Percentiles rank a stretch among this genome's conserved stretches.
These are phyloP conservation scores for Eutolmus rufibarbis DNA, from an alignment of 2,888 invertebrate genomes.

Conservation along the genomic window DNA sequence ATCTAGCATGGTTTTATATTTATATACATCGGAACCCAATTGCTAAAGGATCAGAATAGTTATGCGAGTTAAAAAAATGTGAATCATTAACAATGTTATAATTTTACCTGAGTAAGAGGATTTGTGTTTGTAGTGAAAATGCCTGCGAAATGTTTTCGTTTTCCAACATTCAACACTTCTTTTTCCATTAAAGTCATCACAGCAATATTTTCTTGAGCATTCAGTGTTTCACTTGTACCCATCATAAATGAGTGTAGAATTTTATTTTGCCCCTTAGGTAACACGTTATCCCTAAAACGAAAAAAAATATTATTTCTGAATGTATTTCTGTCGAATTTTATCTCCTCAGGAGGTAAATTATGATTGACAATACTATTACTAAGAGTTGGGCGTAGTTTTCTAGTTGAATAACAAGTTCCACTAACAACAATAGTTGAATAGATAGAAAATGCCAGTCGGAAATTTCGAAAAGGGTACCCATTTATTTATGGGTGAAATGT, in stretches of 20 bases:
- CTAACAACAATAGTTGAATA: too few species aligned
- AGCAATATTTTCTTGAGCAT: slow-evolving; percentile 77
- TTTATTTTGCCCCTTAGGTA: slow-evolving; percentile 72
- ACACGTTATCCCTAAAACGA: slow-evolving; percentile 64
- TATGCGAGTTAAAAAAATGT: neutral
- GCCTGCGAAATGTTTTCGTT: slow-evolving; percentile 71
- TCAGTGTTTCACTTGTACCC: slow-evolving; percentile 75
- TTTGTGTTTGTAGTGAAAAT: slow-evolving; percentile 89
- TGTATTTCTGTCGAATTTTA: neutral
- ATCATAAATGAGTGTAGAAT: slow-evolving; percentile 88
- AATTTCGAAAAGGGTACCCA: too few species aligned
- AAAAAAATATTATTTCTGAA: neutral
- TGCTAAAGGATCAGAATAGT: slow-evolving; percentile 67
- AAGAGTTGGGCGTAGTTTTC: too few species aligned
- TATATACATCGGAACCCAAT: slow-evolving; percentile 79
- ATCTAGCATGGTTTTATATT: slow-evolving; percentile 77
- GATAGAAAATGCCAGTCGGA: too few species aligned
- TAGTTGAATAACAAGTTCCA: too few species aligned
- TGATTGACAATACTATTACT: too few species aligned
- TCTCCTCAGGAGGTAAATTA: too few species aligned
- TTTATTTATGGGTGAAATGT: too few species aligned
- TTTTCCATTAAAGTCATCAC: slow-evolving; percentile 82
- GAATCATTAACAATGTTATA: neutral
- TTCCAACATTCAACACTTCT: slow-evolving; percentile 74
- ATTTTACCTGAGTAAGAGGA: slow-evolving; percentile 79